Conservation (phyloP, 2,797 vertebrate genomes). For the Zenarchopterus dispar region DNA sequence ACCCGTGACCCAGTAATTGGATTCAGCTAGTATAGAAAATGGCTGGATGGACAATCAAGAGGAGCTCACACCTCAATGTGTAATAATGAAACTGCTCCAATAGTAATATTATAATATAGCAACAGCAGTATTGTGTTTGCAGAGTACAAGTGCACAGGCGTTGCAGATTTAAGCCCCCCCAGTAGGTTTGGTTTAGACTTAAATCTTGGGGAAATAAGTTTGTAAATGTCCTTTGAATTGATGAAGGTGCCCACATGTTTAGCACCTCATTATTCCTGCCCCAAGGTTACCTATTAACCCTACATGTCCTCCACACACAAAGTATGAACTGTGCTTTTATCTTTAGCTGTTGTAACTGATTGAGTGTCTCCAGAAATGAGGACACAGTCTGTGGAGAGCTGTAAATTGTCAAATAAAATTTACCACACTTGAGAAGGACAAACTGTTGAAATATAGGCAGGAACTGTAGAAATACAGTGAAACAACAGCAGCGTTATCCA, state of each 20-base stretch:
- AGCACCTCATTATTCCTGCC: slow-evolving; percentile 54
- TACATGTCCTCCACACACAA: slow-evolving; percentile 15
- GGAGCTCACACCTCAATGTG: neutral
- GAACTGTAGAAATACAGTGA: slow-evolving; percentile 12
- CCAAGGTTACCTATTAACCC: slow-evolving; percentile 64
- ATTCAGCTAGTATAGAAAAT: too few relatives aligned
- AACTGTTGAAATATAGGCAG: slow-evolving; percentile 19
- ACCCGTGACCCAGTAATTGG: too few relatives aligned
- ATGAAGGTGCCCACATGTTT: slow-evolving; percentile 3
- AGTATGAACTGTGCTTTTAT: slow-evolving; percentile 5
- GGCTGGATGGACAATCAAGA: too few relatives aligned
- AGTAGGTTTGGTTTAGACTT: neutral
- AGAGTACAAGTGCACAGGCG: neutral
- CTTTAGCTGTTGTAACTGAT: slow-evolving; percentile 12
- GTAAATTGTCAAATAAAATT: slow-evolving; percentile 45
- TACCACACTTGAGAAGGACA: slow-evolving; percentile 18
- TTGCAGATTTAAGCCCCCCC: neutral
- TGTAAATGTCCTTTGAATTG: neutral
- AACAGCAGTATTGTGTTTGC: neutral
- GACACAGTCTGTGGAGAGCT: slow-evolving; percentile 35
- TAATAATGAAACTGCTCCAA: neutral
- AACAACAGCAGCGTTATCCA: slow-evolving; percentile 35
- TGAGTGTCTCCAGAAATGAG: slow-evolving; percentile 34
- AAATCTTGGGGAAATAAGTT: neutral
- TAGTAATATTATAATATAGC: too few relatives aligned